Base-by-base conservation (phyloP, 2,888 invertebrate species). In the Heterodera filipjevi region DNA sequence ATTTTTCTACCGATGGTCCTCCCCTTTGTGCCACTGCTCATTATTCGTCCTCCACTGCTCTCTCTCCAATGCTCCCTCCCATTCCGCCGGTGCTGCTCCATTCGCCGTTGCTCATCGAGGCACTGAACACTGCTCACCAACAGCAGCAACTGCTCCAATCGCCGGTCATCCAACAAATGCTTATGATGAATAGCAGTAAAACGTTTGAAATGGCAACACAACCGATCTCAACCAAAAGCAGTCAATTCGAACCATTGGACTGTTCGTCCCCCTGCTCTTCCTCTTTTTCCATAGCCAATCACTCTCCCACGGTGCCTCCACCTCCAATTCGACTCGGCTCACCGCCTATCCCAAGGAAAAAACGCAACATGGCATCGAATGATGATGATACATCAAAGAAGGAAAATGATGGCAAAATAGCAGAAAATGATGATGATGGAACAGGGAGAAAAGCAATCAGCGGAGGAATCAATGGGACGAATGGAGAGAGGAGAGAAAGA, bases 301-400 rank as follows among this genome's bases (percentile, higher is more conserved):
- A 68, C 19, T 39, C 30, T 2, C 10, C 39, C 22, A 39, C n/a
- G 12, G 71, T 44, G 3, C 30, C 71, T 27, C 71, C 71, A 12
- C 77, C 77, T 35, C 77, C 77, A 66, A 76, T 76, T 68, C 70
- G 71, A 30, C 71, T 76, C 22, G 75, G 64, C 19, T 68, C 66
- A 64, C 75, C 75, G 3, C 75, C 75, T 16, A 75, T 6, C 10
- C 75, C 75, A 53, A 46, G 27, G n/a, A 75, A 33, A 66, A 53
- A 33, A 22, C 66, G 75, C 66, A 75, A 75, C 44, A 64, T 35
- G 44, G 46, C 27, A 33, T 30, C 30, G 19, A 32, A 30, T 73
- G 73, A 49, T 3, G 49, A 73, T 8, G 59, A 27, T 8, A 32
- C 53, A 22, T 22, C 30, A 14, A 75, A 75, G 19, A n/a, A 14